A percentile compares a stretch with the other conserved stretches of the same genome.
Conservation (phyloP, 2,888 invertebrate genomes). For the Metallyticus violacea region DNA sequence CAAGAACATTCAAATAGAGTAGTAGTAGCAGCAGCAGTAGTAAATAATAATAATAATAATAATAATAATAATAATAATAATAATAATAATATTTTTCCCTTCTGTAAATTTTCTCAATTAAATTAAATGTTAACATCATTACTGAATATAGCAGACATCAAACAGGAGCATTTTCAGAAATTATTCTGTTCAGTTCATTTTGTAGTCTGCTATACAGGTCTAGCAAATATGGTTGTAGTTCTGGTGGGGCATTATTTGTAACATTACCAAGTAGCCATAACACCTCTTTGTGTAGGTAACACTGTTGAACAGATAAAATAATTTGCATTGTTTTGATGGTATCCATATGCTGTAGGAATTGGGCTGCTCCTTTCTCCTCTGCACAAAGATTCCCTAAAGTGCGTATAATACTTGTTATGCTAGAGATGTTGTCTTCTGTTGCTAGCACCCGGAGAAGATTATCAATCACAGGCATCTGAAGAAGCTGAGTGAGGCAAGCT, state of each 20-base stretch:
- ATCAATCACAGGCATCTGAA: not conserved
- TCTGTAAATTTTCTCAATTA: no score
- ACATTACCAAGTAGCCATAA: not conserved
- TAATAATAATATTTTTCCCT: no score
- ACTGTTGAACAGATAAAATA: not conserved
- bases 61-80: no score
- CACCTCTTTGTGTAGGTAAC: not conserved
- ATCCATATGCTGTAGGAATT: not conserved
- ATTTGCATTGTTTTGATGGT: not conserved
- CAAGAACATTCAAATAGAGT: no score
- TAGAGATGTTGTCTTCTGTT: not conserved
- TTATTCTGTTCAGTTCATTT: not conserved
- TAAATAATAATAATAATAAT: no score
- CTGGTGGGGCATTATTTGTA: not conserved
- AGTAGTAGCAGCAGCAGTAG: no score
- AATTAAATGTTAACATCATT: no score
- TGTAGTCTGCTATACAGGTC: not conserved
- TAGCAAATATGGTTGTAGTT: not conserved
- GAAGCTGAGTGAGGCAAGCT: not conserved
- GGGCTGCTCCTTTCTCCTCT: not conserved
- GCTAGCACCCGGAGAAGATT: not conserved
- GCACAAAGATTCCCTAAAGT: not conserved
- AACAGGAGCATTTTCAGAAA: no score
- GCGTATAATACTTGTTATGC: not conserved
- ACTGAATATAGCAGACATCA: no score